phyloP scores from a whole-genome alignment of 2,797 vertebrate species.

The Gobionotothen gibberifrons region DNA sequence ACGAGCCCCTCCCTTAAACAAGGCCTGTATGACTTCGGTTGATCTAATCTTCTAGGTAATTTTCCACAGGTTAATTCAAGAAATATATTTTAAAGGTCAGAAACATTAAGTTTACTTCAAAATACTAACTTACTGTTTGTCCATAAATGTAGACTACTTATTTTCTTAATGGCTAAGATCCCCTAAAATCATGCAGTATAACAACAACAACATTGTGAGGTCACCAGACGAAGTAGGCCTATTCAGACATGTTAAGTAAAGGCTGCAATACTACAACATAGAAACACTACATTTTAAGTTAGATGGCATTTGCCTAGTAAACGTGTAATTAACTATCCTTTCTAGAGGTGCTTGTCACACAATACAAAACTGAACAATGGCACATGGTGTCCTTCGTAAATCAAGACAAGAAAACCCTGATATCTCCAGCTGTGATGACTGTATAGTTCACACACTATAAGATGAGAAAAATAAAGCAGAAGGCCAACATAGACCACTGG shows the following conservation, averaged over 20 bases:
- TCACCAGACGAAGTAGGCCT: too few relatives aligned
- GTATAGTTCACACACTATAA: background rate
- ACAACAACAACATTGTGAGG: too few relatives aligned
- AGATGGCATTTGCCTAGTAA: background rate
- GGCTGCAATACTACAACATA: too few relatives aligned
- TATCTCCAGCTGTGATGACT: background rate
- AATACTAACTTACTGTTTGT: background rate
- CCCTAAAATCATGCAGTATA: background rate
- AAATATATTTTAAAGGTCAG: background rate
- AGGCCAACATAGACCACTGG: background rate
- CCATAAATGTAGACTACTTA: background rate
- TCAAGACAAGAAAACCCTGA: background rate
- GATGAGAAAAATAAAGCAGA: conserved; percentile 12
- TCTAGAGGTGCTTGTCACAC: background rate
- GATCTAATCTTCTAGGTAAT: background rate
- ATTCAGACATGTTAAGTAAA: too few relatives aligned
- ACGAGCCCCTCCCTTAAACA: background rate
- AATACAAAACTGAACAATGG: background rate
- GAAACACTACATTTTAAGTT: too few relatives aligned
- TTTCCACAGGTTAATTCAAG: background rate
- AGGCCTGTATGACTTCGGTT: conserved; percentile 8
- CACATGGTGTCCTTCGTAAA: conserved; percentile 5
- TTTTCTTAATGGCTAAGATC: background rate
- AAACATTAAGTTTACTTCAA: background rate
- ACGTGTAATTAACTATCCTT: background rate